These are phyloP conservation scores for Sisyra nigra DNA, from an alignment of 2,888 invertebrate genomes.

Conservation along the genomic window DNA sequence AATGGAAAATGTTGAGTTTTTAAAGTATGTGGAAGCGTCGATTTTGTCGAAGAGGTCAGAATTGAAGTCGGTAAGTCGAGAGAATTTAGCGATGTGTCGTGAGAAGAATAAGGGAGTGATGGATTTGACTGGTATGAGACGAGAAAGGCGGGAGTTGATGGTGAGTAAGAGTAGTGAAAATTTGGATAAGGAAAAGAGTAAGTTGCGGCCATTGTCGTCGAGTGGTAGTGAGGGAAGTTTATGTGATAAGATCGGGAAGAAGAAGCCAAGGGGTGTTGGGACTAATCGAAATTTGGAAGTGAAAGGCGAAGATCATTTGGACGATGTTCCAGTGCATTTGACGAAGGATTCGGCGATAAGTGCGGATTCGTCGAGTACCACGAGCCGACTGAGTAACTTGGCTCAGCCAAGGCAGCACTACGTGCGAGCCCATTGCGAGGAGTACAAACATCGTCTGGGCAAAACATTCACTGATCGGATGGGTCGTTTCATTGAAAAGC, in stretches of 20 bases:
- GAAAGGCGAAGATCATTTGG: background rate
- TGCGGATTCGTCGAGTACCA: background rate
- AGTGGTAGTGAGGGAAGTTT: background rate
- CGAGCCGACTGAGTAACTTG: background rate
- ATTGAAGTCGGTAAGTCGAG: no score
- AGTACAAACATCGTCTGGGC: constrained; percentile 3
- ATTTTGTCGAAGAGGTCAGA: no score
- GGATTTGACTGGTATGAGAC: no score
- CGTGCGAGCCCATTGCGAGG: background rate
- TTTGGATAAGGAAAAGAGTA: no score
- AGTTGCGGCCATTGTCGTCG: background rate
- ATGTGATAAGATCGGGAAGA: background rate
- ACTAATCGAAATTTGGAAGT: background rate
- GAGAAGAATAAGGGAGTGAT: no score
- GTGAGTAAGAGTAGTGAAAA: no score
- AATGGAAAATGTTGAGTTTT: no score
- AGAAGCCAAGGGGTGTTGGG: background rate
- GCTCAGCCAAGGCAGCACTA: constrained; percentile 1
- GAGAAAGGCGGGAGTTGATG: no score
- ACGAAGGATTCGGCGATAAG: background rate
- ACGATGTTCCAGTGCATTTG: background rate
- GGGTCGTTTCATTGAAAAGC: background rate
- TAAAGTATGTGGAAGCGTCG: no score
- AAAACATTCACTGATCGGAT: background rate
- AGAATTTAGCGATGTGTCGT: no score